Percentiles rank a stretch among this genome's conserved stretches.
Conservation (phyloP, 2,888 invertebrate genomes). For the Leptopilina myrica region DNA sequence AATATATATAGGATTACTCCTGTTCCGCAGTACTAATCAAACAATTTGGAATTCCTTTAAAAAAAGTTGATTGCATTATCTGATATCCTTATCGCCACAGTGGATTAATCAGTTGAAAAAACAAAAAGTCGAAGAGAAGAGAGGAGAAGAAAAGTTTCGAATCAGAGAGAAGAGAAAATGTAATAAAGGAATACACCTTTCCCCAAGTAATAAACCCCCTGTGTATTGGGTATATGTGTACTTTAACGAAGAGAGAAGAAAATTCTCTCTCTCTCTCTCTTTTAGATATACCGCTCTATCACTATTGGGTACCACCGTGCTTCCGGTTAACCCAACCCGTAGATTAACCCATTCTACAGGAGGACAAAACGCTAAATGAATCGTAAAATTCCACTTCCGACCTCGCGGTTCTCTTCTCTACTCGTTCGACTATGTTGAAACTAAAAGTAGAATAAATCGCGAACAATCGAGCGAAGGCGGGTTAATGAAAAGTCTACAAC, state of each 20-base stretch:
- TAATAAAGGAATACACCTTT: constrained; percentile 30
- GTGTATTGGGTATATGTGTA: constrained; percentile 22
- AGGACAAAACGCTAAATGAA: constrained; percentile 69
- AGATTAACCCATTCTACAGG: constrained; percentile 65
- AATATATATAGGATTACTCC: neutral
- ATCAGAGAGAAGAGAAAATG: constrained; percentile 23
- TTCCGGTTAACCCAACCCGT: constrained; percentile 62
- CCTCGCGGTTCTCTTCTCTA: constrained; percentile 36
- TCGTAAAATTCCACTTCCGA: constrained; percentile 64
- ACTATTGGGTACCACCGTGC: constrained; percentile 53
- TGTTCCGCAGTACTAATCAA: constrained; percentile 6
- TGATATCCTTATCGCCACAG: constrained; percentile 18
- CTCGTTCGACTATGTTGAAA: constrained; percentile 34
- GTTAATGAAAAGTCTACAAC: constrained; percentile 68
- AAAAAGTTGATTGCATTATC: constrained; percentile 14
- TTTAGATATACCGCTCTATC: constrained; percentile 22
- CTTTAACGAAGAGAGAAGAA: constrained; percentile 37
- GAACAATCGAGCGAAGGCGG: constrained; percentile 58
- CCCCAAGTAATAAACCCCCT: constrained; percentile 14
- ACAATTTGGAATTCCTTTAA: constrained; percentile 15
- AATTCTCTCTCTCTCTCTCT: neutral
- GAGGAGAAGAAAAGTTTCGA: neutral
- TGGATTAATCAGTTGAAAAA: constrained; percentile 22
- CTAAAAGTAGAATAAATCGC: constrained; percentile 61
- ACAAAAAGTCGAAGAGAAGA: neutral